Evolutionary conservation across 2,797 vertebrate genomes (phyloP), one percentile per base, ranked within the genome.

Genomic region (Meda fulgida): DNA sequence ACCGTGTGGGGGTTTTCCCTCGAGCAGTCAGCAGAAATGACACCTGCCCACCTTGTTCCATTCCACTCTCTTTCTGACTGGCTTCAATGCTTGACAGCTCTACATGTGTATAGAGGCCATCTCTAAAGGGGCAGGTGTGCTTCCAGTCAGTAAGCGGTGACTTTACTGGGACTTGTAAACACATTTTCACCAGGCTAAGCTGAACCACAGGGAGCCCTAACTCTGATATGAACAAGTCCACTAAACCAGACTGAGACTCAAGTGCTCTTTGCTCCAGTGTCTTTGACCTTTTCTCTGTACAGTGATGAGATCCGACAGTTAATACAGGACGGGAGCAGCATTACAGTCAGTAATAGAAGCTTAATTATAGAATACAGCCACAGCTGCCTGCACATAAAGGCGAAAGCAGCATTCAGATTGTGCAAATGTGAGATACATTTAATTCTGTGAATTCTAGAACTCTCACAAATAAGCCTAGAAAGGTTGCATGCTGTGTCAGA

Each of bases 111-210:
- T 76, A 84, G 72, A 79, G 67, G 55, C 18, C 81, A 73, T 78
- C 43, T 83, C 71, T 83, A 66, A 36, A 66, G 81, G 58, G 48
- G 70, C 71, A 80, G 86, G 71, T 80, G 60, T 81, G 48, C 66
- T 84, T 66, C 13, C 40, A 76, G 70, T 16, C 60, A 40, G 58
- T 66, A 53, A 85, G 78, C 23, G 43, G 78, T 14, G 78, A 80
- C 67, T 73, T 85, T 73, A 51, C 51, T 72, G 53, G 70, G 78
- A 87, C 82, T 67, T 84, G 82, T 84, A 76, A 79, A 87, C 70
- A 84, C 46, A 80, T 55, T 75, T 67, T 53, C 71, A 69, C 58
- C 60, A 48, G 58, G 19, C 67, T 40, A 48, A 72, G 66, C 76
- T 80, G 34, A 60, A 46, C 75, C 77, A 66, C 29, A 29, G 77